A percentile compares a stretch with the other conserved stretches of the same genome.
These are phyloP conservation scores for Argopecten irradians DNA, from an alignment of 1,140 invertebrate genomes.

Conservation along the genomic window DNA sequence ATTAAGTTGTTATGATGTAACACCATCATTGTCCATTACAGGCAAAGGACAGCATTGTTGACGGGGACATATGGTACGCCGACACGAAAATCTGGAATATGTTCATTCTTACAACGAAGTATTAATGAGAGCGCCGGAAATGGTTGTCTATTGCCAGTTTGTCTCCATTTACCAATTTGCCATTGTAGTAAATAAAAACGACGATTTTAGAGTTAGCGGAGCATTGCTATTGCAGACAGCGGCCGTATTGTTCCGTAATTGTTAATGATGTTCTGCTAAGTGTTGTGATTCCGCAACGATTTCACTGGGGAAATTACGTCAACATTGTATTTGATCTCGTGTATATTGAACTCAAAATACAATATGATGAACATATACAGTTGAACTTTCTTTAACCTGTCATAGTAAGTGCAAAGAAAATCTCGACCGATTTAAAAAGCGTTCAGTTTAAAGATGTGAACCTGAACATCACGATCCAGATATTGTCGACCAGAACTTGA, in stretches of 20 bases:
- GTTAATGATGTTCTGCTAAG: neutral
- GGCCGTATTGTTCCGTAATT: neutral
- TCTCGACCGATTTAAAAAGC: too few species aligned
- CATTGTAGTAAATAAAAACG: neutral
- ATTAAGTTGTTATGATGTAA: slow-evolving; percentile 1
- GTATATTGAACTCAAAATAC: too few species aligned
- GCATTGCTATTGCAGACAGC: neutral
- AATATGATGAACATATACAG: too few species aligned
- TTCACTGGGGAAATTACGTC: too few species aligned
- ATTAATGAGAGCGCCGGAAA: neutral
- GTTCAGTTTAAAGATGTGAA: too few species aligned
- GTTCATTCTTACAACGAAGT: neutral
- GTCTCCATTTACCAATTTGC: neutral
- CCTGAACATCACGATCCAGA: too few species aligned
- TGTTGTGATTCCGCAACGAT: too few species aligned
- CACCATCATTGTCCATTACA: neutral
- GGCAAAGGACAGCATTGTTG: neutral
- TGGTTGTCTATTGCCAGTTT: neutral
- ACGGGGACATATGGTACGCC: neutral
- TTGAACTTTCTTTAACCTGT: too few species aligned
- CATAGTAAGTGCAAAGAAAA: too few species aligned
- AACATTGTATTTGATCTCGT: too few species aligned
- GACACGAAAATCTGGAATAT: neutral
- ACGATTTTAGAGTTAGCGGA: neutral
- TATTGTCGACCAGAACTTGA: too few species aligned